phyloP scores from a whole-genome alignment of 23 tunicate species.

The Corella eumyota region DNA sequence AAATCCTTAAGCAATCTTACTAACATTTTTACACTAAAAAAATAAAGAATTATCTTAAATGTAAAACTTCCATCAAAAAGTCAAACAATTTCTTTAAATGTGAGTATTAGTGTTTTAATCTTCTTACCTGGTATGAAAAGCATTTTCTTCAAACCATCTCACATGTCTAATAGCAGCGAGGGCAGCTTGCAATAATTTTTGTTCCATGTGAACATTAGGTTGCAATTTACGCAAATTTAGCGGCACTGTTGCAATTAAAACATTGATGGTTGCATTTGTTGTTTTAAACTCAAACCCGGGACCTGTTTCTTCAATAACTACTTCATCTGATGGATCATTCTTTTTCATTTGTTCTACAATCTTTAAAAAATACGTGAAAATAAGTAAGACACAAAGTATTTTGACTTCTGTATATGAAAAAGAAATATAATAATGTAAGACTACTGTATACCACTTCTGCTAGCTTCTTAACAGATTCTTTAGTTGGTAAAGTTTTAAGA shows the following conservation, averaged over 20 bases:
- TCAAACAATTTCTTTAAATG: too few relatives aligned
- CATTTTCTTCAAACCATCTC: conserved; percentile 92
- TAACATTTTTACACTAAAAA: conserved; percentile 64
- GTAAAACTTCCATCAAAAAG: too few relatives aligned
- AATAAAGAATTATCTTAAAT: background rate
- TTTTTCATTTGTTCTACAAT: conserved; percentile 30
- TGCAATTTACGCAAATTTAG: conserved; percentile 69
- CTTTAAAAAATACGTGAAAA: too few relatives aligned
- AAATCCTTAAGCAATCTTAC: conserved; percentile 82
- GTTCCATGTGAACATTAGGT: conserved; percentile 45
- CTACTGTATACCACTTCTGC: conserved; percentile 57
- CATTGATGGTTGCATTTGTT: conserved; percentile 24
- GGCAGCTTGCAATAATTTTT: conserved; percentile 46
- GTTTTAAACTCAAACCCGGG: conserved; percentile 43
- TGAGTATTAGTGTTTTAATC: too few relatives aligned
- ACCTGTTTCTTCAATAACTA: conserved; percentile 19
- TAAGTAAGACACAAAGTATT: background rate
- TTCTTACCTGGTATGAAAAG: conserved; percentile 79
- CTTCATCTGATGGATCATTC: conserved; percentile 9
- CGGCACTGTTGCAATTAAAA: conserved; percentile 62
- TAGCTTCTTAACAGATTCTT: conserved; percentile 60
- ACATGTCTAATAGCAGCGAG: conserved; percentile 90
- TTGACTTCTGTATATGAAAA: background rate
- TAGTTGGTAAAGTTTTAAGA: conserved; percentile 80
- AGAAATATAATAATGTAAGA: background rate